Evolutionary conservation across 1,140 invertebrate species (phyloP), one percentile per base, ranked within the genome.

Genomic region (Drosophila kurseongensis): DNA sequence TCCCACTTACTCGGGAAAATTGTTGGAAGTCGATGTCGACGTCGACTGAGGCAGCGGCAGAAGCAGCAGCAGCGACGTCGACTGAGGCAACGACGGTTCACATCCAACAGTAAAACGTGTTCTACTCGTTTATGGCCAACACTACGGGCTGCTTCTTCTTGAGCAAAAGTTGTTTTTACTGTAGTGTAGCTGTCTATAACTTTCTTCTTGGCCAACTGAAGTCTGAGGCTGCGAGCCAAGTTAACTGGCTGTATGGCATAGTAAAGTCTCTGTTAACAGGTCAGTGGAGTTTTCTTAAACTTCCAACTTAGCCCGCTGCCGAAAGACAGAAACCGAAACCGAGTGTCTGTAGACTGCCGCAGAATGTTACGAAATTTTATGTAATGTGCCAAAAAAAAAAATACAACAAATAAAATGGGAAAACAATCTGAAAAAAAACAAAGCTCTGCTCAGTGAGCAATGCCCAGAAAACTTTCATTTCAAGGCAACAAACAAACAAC

Each of bases 321-420:
- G 65, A 71, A 57, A 51, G 48, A 57, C 63, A 67, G 58, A 77
- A 58, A 77, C 75, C 45, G 60, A 75, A 75, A 75, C 54, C 58
- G 65, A 71, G 58, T 40, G 50, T 56, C 79, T 75, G 60, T 52
- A 48, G 78, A 75, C 78, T 78, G 69, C 80, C 80, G 80, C 80
- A 85, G 83, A 88, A 88, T 88, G 83, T 88, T 88, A 88, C 84
- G 83, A 88, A 88, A 88, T 88, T 88, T 88, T 88, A 88, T 88
- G 83, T 88, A 88, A 88, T 88, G 76, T 89, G 84, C 79, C 84
- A 62, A 86, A 86, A 89, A 78, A 59, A 74, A 81, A 44, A 63
- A 47, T 18, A 18, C 18, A 48, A 78, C n/a, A 67, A 45, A 41
- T 16, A 38, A 57, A 32, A 35, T 56, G 52, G 41, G 52, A 23